Percentiles rank a stretch among this genome's conserved stretches.
Evolutionary conservation across 2,797 vertebrate genomes (phyloP).

Genomic region (Linurgus olivaceus): DNA sequence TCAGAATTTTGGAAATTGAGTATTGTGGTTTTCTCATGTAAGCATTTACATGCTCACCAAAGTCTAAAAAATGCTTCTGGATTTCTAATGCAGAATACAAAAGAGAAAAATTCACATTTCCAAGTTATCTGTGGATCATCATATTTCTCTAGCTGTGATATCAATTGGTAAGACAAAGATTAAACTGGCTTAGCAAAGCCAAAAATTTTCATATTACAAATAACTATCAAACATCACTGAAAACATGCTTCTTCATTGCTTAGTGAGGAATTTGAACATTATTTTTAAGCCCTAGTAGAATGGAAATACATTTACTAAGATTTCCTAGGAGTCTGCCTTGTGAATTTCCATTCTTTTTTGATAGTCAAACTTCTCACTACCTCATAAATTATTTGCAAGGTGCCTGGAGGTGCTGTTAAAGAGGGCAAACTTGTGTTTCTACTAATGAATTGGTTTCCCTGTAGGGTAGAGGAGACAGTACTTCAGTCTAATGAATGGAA

Average conservation of each 20-base stretch:
- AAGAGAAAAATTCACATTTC: background rate
- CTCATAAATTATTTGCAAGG: constrained; percentile 63
- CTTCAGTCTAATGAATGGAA: constrained; percentile 11
- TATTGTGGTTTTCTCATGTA: background rate
- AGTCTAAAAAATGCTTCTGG: background rate
- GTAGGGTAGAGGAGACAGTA: constrained; percentile 8
- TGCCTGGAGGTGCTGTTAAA: constrained; percentile 58
- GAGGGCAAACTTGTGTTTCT: constrained; percentile 43
- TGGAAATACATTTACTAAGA: background rate
- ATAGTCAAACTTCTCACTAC: background rate
- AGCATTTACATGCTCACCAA: background rate
- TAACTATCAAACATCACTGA: background rate
- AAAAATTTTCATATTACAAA: background rate
- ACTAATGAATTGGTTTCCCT: constrained; percentile 65
- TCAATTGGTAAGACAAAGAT: background rate
- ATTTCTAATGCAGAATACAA: background rate
- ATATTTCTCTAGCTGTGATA: background rate
- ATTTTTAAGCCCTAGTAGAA: background rate
- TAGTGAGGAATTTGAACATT: background rate
- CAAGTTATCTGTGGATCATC: background rate
- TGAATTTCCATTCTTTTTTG: constrained; percentile 48
- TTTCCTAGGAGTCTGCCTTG: background rate
- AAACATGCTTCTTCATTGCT: background rate
- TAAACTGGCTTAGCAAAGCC: background rate
- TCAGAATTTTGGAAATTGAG: background rate